phyloP scores from a whole-genome alignment of 2,797 vertebrate species.

The Trematomus bernacchii region DNA sequence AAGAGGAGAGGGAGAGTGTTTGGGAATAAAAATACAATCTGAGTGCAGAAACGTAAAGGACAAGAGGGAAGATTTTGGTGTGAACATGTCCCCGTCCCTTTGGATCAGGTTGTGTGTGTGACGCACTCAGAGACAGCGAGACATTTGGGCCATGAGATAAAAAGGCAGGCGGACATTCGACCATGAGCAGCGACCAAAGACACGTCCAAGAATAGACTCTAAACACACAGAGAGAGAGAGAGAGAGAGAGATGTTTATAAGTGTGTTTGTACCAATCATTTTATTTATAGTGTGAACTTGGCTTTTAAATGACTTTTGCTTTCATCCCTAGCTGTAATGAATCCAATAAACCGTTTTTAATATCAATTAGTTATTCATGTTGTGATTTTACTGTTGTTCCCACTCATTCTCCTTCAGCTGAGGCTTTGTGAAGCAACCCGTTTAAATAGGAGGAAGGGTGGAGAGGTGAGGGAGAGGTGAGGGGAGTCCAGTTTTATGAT shows the following conservation, averaged over 20 bases:
- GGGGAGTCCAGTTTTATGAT: slow-evolving; percentile 67
- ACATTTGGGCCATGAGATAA: slow-evolving; percentile 44
- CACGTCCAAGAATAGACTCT: slow-evolving; percentile 76
- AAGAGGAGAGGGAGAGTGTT: neutral
- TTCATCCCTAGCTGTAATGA: slow-evolving; percentile 48
- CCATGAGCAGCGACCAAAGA: slow-evolving; percentile 68
- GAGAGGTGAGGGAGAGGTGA: slow-evolving; percentile 56
- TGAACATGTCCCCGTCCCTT: slow-evolving; percentile 36
- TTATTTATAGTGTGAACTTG: slow-evolving; percentile 39
- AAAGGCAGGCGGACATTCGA: slow-evolving; percentile 69
- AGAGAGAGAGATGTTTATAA: neutral
- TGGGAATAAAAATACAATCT: neutral
- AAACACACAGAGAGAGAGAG: slow-evolving; percentile 63
- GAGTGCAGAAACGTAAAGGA: slow-evolving; percentile 1
- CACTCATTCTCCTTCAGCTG: slow-evolving; percentile 47
- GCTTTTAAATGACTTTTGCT: slow-evolving; percentile 36
- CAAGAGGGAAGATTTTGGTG: slow-evolving; percentile 18
- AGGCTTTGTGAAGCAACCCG: slow-evolving; percentile 32
- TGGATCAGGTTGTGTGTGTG: slow-evolving; percentile 52
- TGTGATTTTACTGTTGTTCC: slow-evolving; percentile 41
- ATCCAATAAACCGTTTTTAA: slow-evolving; percentile 56
- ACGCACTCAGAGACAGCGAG: slow-evolving; percentile 43
- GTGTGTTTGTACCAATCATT: slow-evolving; percentile 6
- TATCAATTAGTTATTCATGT: slow-evolving; percentile 44
- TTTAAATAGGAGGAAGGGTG: slow-evolving; percentile 43